A percentile compares a stretch with the other conserved stretches of the same genome.
Evolutionary conservation across 2,113 vertebrate genomes (phyloP).

Genomic region (Spilogale gracilis): DNA sequence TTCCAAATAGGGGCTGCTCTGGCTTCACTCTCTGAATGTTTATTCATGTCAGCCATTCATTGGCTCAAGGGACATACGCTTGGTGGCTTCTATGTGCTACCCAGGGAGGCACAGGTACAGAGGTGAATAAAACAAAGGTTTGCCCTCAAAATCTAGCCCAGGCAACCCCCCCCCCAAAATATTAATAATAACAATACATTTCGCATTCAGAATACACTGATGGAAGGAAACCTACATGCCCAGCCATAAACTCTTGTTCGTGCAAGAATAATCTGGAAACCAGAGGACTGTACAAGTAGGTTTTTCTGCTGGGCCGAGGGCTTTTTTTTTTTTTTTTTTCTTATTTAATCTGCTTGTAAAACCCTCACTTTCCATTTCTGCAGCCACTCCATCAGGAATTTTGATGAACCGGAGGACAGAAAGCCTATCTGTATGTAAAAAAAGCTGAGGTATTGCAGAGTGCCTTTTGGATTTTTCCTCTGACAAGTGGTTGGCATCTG

Average conservation of each 20-base stretch:
- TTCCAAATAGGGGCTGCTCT: background rate
- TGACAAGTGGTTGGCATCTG: constrained; percentile 85
- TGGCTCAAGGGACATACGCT: background rate
- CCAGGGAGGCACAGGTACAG: background rate
- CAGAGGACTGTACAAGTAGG: constrained; percentile 2
- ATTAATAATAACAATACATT: background rate
- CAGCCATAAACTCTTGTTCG: background rate
- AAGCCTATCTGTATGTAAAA: constrained; percentile 82
- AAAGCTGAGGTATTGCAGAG: constrained; percentile 58
- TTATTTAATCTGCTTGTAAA: constrained; percentile 73
- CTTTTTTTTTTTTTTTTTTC: background rate
- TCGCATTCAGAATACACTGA: background rate
- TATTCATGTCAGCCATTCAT: background rate
- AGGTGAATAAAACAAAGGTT: background rate
- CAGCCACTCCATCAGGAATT: constrained; percentile 69
- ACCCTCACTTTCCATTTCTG: constrained; percentile 63
- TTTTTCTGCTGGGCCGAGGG: constrained; percentile 41
- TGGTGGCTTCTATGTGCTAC: background rate
- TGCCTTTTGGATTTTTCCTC: constrained; percentile 73
- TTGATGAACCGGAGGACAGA: constrained; percentile 73
- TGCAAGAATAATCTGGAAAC: background rate
- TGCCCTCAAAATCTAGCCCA: background rate
- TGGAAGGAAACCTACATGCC: background rate
- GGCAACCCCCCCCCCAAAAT: background rate
- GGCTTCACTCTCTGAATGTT: background rate